Evolutionary conservation across 2,888 invertebrate species (phyloP).

Genomic region (Hedychridium roseum): DNA sequence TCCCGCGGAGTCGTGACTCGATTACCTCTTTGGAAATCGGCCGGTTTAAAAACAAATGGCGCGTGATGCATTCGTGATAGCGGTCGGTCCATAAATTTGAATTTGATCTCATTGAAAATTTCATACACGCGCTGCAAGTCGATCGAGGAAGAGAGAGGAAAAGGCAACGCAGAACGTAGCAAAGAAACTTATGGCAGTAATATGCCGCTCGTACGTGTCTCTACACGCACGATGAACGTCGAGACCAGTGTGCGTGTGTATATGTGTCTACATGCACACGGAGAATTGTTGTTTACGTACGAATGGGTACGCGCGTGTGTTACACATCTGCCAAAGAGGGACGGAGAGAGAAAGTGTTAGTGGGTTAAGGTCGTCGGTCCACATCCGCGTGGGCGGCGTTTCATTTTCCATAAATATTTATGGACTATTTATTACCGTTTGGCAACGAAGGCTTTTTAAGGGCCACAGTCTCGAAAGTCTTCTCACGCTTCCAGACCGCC

Average conservation of each 20-base stretch:
- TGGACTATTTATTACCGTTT: conserved; percentile 19
- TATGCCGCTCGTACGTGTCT: not conserved
- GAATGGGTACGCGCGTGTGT: too few relatives aligned
- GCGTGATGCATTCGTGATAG: conserved; percentile 4
- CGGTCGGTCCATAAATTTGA: conserved; percentile 2
- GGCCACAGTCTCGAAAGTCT: conserved; percentile 3
- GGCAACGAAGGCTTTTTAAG: too few relatives aligned
- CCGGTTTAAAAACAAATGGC: not conserved
- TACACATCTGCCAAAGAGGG: conserved; percentile 10
- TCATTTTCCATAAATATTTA: conserved; percentile 39
- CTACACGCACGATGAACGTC: too few relatives aligned
- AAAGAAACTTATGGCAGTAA: conserved; percentile 2
- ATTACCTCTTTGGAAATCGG: conserved; percentile 1
- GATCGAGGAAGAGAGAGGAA: not conserved
- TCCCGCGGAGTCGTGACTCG: conserved; percentile 1
- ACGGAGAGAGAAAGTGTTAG: conserved; percentile 33
- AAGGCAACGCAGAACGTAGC: not conserved
- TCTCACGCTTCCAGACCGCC: too few relatives aligned
- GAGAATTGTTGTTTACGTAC: too few relatives aligned
- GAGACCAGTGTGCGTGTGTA: too few relatives aligned
- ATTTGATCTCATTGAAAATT: conserved; percentile 9
- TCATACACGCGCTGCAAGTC: not conserved
- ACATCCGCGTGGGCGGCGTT: conserved; percentile 32
- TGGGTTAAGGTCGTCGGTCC: conserved; percentile 45
- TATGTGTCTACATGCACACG: too few relatives aligned